Conservation (phyloP, 2,888 invertebrate genomes). For the Pheosia tremula region DNA sequence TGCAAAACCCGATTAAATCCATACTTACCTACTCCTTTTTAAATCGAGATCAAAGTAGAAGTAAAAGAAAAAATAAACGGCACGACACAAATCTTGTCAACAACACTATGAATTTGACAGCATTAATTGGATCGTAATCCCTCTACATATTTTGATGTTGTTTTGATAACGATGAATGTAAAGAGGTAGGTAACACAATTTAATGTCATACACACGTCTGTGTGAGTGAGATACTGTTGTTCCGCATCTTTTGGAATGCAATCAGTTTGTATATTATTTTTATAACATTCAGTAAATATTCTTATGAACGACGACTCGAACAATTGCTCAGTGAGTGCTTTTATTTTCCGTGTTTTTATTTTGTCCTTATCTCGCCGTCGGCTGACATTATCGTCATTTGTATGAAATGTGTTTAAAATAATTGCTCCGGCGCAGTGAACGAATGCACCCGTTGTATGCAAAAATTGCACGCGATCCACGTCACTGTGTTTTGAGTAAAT, state of each 20-base stretch:
- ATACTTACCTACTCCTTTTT: neutral
- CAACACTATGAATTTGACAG: neutral
- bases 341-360: slow-evolving; percentile 57
- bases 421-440: slow-evolving; percentile 75
- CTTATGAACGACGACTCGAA: slow-evolving; percentile 53
- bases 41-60: slow-evolving; percentile 2
- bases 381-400: slow-evolving; percentile 82
- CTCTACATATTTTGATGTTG: neutral
- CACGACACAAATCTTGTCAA: neutral
- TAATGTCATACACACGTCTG: neutral
- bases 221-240: neutral
- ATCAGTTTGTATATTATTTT: neutral
- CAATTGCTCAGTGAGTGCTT: slow-evolving; percentile 64
- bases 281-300: slow-evolving; percentile 27
- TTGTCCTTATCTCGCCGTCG: slow-evolving; percentile 67
- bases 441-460: slow-evolving; percentile 72
- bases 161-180: neutral
- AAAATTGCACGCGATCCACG: slow-evolving; percentile 79
- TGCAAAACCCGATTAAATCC: neutral
- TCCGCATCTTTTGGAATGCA: slow-evolving; percentile 3
- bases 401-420: slow-evolving; percentile 84
- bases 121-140: neutral
- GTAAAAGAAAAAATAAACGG: neutral
- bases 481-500: slow-evolving; percentile 72
- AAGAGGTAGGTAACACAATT: too few species aligned